Conservation (phyloP, 2,888 invertebrate species). For the Metopia argyrocephala region DNA sequence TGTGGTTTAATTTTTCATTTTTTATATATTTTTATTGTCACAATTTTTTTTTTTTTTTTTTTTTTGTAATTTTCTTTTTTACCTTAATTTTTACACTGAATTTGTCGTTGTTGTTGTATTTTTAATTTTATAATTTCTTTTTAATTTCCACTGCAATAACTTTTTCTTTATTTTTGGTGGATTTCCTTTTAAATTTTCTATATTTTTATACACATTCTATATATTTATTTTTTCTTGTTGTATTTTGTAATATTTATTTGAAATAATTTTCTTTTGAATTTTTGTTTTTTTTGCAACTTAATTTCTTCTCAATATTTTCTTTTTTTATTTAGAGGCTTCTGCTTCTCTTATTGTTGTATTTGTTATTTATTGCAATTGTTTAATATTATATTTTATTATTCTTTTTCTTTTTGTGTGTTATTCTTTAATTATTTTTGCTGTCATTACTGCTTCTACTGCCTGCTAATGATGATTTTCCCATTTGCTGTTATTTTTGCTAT, state of each 20-base stretch:
- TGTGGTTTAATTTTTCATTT: background rate
- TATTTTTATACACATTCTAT: background rate
- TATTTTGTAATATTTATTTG: no score
- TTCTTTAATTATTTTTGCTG: background rate
- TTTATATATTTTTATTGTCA: background rate
- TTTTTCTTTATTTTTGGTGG: background rate
- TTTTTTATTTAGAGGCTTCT: background rate
- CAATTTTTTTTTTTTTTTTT: background rate
- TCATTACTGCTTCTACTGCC: slow-evolving; percentile 45
- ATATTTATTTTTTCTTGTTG: background rate
- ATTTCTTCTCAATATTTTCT: slow-evolving; percentile 34
- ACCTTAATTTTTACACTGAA: background rate
- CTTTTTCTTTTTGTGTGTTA: slow-evolving; percentile 25
- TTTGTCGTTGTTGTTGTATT: background rate
- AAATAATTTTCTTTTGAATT: slow-evolving; percentile 4
- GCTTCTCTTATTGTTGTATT: slow-evolving; percentile 17
- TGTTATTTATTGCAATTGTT: slow-evolving; percentile 53
- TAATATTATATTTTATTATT: slow-evolving; percentile 55
- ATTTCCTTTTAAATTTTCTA: background rate
- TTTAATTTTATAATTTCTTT: background rate
- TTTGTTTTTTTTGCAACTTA: slow-evolving; percentile 40
- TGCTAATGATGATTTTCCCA: slow-evolving; percentile 38
- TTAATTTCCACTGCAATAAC: background rate
- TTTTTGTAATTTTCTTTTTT: background rate
- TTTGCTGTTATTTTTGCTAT: slow-evolving; percentile 40